Base-by-base conservation (phyloP, 2,113 vertebrate genomes). In the Marmota monax region DNA sequence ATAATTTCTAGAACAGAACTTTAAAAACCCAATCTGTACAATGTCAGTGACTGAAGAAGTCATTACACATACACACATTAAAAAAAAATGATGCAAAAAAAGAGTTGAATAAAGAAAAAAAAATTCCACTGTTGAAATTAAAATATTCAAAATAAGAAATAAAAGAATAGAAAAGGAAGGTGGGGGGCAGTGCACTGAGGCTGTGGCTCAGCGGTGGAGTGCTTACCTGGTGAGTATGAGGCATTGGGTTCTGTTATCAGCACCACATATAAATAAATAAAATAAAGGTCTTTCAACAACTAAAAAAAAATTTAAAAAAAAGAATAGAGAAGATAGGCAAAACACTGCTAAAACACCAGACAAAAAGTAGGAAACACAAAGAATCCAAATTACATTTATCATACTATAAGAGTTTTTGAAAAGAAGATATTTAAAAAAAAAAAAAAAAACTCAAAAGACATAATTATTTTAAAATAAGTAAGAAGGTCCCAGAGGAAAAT, bases 101-200 rank as follows among this genome's bases (percentile, higher is more conserved):
- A 56, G 5, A 80, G 85, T 6, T 27, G 27, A 69, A 3, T 13
- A n/a, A 6, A 83, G 92, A 39, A 10, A 61, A 78, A 39, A 77
- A 61, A 77, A 48, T 2, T n/a, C 69, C 34, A 69, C 22, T 78
- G 45, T 7, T 86, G 29, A 76, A 77, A 91, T 80, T 69, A 65
- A 92, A 87, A 91, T 56, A 84, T 63, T 79, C 32, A 89, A 70
- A 94, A 53, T 73, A 84, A 86, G 7, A 96, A 94, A 61, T 95
- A 29, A 90, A 45, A 45, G 45, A 45, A 45, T 45, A 45, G 45
- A 45, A 45, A 45, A 45, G 45, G 45, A 7, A 45, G 45, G 45
- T 45, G 45, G 45, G 7, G 42, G 45, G 42, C 42, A 7, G 7
- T 45, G 45, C 45, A 45, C 42, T 45, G 45, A 45, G 45, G 45